Evolutionary conservation across 2,888 invertebrate genomes (phyloP), one percentile per base, ranked within the genome.

Genomic region (Caenorhabditis sp.): DNA sequence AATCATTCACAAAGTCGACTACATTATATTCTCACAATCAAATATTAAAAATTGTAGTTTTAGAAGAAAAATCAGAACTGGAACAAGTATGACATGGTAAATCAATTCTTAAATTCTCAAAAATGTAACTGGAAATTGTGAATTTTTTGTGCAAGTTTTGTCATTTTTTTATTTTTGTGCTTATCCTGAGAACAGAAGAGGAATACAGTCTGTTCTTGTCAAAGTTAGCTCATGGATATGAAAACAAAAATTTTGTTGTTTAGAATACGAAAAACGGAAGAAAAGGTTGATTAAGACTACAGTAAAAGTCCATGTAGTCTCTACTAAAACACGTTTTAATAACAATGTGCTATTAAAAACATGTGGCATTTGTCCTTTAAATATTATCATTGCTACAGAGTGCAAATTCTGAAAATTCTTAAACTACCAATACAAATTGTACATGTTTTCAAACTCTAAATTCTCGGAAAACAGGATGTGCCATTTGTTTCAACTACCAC

Each of bases 401-500:
- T n/a, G n/a, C n/a, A n/a, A n/a, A n/a, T n/a, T n/a, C n/a, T n/a
- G n/a, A n/a, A n/a, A n/a, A n/a, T n/a, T n/a, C n/a, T n/a, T n/a
- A n/a, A n/a, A n/a, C n/a, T n/a, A n/a, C n/a, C n/a, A n/a, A n/a
- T n/a, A n/a, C n/a, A n/a, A n/a, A n/a, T n/a, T n/a, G n/a, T n/a
- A n/a, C n/a, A 32, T 32, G 32, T 32, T 32, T 32, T 32, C 5
- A 47, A 13, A 56, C 8, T 32, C 37, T 11, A 13, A 51, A 37
- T 32, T 24, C 60, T 55, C 20, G 22, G 0, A 26, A 64, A 71
- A 55, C 71, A 71, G 62, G 62, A 71, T 64, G 62, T 40, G 18
- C 62, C 37, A 24, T 53, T 28, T 32, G n/a, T n/a, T 26, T 40
- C 3, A 51, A 65, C 65, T 22, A 76, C n/a, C 76, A 76, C 53